Evolutionary conservation across 2,113 vertebrate species (phyloP).

Genomic region (Tonatia bakeri): DNA sequence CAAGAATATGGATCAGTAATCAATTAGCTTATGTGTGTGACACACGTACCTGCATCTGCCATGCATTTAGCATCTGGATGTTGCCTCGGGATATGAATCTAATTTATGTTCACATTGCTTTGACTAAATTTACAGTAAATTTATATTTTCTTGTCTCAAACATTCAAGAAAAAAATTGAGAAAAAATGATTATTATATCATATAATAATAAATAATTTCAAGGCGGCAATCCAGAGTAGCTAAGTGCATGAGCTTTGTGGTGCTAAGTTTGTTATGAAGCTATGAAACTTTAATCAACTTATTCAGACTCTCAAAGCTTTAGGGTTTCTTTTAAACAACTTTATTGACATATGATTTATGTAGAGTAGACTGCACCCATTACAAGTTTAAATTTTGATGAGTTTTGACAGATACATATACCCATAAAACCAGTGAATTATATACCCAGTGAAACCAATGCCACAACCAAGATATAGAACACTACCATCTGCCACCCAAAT

Average conservation of each 20-base stretch:
- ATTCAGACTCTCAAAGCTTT: constrained; percentile 3
- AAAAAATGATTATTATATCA: neutral
- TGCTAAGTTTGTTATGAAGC: neutral
- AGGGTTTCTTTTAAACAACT: constrained; percentile 41
- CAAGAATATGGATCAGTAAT: neutral
- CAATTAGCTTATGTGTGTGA: neutral
- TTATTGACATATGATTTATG: constrained; percentile 43
- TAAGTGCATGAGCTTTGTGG: neutral
- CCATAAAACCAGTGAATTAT: neutral
- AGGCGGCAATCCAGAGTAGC: neutral
- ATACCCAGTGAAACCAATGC: neutral
- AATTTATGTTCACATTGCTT: neutral
- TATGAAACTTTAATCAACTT: constrained; percentile 36
- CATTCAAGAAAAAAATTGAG: neutral
- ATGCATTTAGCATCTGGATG: neutral
- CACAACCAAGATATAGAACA: neutral
- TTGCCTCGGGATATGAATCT: neutral
- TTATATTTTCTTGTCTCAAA: neutral
- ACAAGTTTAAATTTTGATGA: constrained; percentile 21
- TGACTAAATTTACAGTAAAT: neutral
- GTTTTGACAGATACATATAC: neutral
- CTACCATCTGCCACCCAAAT: neutral
- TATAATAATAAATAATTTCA: neutral
- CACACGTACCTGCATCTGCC: neutral
- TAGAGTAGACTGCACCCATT: neutral